These are phyloP conservation scores for Poeciliopsis infans DNA, from an alignment of 2,797 vertebrate species.

Conservation along the genomic window DNA sequence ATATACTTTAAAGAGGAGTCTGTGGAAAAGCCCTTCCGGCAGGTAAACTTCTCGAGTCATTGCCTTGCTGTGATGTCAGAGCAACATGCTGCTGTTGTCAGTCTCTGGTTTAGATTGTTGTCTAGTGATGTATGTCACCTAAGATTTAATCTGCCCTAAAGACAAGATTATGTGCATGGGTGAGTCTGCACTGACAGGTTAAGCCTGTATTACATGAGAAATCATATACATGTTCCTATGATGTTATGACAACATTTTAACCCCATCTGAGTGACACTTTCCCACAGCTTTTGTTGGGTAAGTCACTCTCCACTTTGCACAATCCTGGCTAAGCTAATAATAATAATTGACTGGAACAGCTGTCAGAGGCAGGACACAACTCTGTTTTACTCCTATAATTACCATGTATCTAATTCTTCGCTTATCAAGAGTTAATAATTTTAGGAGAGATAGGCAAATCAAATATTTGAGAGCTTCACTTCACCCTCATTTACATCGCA, in stretches of 20 bases:
- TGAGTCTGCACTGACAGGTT: slow-evolving; percentile 64
- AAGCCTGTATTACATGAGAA: slow-evolving; percentile 64
- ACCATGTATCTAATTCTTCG: slow-evolving; percentile 3
- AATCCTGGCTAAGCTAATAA: slow-evolving; percentile 30
- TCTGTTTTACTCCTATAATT: slow-evolving; percentile 13
- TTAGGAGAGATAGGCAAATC: slow-evolving; percentile 20
- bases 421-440: slow-evolving; percentile 7
- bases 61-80: slow-evolving; percentile 5
- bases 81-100: slow-evolving; percentile 17
- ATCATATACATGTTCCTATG: slow-evolving; percentile 51
- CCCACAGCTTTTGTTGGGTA: slow-evolving; percentile 27
- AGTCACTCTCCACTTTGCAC: slow-evolving; percentile 16
- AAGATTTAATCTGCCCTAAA: slow-evolving; percentile 48
- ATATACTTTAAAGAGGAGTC: slow-evolving; percentile 47
- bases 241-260: slow-evolving; percentile 57
- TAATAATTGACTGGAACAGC: slow-evolving; percentile 16
- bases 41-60: slow-evolving; percentile 31
- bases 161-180: slow-evolving; percentile 66
- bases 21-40: slow-evolving; percentile 36
- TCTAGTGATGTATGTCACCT: slow-evolving; percentile 19
- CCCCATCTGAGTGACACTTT: slow-evolving; percentile 38
- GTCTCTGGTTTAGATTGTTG: slow-evolving; percentile 30
- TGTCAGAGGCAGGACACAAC: not conserved
- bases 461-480: slow-evolving; percentile 42
- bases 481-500: slow-evolving; percentile 15